Evolutionary conservation across 2,797 vertebrate genomes (phyloP).

Genomic region (Cirrhinus molitorella): DNA sequence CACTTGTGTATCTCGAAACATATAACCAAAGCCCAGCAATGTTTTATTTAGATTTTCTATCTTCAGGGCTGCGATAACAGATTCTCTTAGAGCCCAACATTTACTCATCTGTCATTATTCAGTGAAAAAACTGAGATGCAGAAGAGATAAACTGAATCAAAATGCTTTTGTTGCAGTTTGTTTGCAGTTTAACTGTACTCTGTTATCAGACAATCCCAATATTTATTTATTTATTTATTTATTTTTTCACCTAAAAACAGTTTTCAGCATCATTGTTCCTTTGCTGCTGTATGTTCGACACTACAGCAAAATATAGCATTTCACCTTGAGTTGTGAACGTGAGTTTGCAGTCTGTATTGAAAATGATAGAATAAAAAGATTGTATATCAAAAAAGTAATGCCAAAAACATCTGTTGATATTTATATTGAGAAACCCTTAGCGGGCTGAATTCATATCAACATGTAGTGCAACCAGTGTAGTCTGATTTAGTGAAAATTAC

Average conservation of each 20-base stretch:
- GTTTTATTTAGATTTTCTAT: background rate
- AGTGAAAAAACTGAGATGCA: background rate
- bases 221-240: too few species aligned
- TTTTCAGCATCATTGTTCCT: background rate
- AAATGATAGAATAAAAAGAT: background rate
- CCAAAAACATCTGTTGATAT: background rate
- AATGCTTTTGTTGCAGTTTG: background rate
- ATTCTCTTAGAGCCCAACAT: background rate
- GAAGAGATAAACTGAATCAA: background rate
- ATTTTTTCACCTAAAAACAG: too few species aligned
- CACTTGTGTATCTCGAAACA: background rate
- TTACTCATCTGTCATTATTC: background rate
- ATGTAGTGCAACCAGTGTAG: background rate
- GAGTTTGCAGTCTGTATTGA: background rate
- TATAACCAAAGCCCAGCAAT: background rate
- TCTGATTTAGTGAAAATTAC: background rate
- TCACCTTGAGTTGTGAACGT: background rate
- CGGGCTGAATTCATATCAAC: background rate
- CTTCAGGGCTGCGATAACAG: background rate
- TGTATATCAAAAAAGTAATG: background rate
- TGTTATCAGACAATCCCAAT: too few species aligned
- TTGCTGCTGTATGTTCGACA: background rate
- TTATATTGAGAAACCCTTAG: background rate
- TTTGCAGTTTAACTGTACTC: background rate
- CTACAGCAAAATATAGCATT: background rate